Conservation (phyloP, 2,797 vertebrate genomes). For the Aphelocoma californica region DNA sequence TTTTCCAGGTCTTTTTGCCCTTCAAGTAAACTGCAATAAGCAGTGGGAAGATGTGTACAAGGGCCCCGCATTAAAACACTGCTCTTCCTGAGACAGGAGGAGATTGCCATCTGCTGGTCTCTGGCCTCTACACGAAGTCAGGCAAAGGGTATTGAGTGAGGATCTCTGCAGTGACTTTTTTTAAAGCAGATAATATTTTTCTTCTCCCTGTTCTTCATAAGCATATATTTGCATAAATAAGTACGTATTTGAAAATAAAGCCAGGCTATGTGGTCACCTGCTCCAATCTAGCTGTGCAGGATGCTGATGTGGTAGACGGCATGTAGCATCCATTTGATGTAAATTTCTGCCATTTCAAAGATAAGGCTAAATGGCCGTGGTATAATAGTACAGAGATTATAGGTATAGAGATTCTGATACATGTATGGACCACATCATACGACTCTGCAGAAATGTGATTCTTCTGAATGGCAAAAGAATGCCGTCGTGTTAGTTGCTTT, state of each 20-base stretch:
- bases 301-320: background rate
- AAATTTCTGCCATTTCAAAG: slow-evolving; percentile 9
- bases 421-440: background rate
- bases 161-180: background rate
- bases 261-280: background rate
- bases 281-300: background rate
- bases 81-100: slow-evolving; percentile 33
- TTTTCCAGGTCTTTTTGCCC: slow-evolving; percentile 68
- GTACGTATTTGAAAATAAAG: background rate
- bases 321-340: background rate
- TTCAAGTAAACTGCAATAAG: slow-evolving; percentile 72
- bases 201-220: background rate
- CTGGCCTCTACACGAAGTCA: background rate
- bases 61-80: background rate
- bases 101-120: slow-evolving; percentile 74
- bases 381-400: background rate
- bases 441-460: fast-evolving
- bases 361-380: background rate
- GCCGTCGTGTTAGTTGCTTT: background rate
- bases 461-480: background rate
- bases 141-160: background rate
- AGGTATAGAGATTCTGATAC: background rate
- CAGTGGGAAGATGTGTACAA: background rate
- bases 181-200: background rate
- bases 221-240: background rate